Evolutionary conservation across 2,113 vertebrate species (phyloP).

Genomic region (Cyphomyrus discorhynchus): DNA sequence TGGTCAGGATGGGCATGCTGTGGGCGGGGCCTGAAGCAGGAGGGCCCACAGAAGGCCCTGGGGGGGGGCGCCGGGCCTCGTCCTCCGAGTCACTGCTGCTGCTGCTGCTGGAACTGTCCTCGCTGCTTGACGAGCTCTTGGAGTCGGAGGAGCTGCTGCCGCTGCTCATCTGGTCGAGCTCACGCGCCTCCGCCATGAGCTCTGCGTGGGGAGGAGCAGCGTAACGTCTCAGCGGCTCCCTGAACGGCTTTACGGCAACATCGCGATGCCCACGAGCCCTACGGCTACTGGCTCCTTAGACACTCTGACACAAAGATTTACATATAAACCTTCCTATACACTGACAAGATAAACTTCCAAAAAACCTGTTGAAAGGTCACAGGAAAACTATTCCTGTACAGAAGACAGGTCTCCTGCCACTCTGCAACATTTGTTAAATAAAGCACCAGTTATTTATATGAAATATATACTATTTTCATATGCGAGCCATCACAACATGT

Average conservation of each 20-base stretch:
- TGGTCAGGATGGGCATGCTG: conserved; percentile 60
- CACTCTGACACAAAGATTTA: not conserved
- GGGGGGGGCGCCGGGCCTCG: conserved; percentile 48
- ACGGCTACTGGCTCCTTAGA: not conserved
- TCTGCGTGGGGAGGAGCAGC: conserved; percentile 58
- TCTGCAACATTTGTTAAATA: not conserved
- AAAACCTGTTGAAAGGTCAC: not conserved
- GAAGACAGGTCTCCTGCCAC: not conserved
- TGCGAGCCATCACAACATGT: not conserved
- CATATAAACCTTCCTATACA: not conserved
- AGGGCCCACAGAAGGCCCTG: conserved; percentile 35
- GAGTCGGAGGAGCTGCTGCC: conserved; percentile 86
- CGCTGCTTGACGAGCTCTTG: conserved; percentile 84
- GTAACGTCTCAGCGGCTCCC: not conserved
- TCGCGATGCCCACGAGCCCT: not conserved
- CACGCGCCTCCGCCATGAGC: conserved; percentile 85
- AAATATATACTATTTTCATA: not conserved
- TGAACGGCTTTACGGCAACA: not conserved
- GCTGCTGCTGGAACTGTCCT: conserved; percentile 71
- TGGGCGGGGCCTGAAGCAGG: conserved; percentile 38
- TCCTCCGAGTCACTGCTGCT: conserved; percentile 75
- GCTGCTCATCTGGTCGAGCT: conserved; percentile 91
- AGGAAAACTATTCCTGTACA: not conserved
- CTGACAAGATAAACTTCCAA: not conserved
- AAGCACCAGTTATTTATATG: not conserved